Conservation (phyloP, 2,888 invertebrate genomes). For the Sycophila texana region DNA sequence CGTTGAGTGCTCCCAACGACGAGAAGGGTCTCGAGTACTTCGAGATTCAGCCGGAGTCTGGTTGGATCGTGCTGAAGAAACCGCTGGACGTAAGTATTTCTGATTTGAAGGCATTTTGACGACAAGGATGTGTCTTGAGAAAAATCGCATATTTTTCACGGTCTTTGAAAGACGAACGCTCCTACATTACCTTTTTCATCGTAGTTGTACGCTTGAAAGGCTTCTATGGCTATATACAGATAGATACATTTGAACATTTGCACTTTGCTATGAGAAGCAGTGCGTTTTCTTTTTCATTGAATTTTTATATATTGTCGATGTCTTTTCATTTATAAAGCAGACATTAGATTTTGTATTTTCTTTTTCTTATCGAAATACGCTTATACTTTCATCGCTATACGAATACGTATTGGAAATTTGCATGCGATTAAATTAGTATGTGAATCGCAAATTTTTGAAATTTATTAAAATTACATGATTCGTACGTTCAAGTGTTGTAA, state of each 20-base stretch:
- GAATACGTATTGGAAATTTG: background rate
- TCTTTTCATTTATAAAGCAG: no score
- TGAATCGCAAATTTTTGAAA: background rate
- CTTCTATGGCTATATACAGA: no score
- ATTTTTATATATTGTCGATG: no score
- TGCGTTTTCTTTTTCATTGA: no score
- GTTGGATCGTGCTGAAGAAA: conserved; percentile 97
- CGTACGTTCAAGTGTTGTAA: background rate
- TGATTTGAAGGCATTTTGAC: conserved; percentile 12
- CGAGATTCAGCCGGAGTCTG: conserved; percentile 96
- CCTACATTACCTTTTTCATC: no score
- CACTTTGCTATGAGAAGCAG: no score
- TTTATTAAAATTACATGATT: background rate
- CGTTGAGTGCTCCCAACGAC: conserved; percentile 92
- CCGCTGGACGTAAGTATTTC: conserved; percentile 95
- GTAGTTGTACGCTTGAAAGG: no score
- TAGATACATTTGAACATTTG: no score
- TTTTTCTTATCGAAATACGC: background rate
- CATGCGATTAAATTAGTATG: background rate
- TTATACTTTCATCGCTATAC: background rate
- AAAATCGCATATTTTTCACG: conserved; percentile 8
- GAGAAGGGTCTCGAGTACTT: conserved; percentile 93
- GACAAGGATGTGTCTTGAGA: conserved; percentile 16
- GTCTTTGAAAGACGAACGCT: conserved; percentile 45
- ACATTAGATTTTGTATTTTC: no score